phyloP scores from a whole-genome alignment of 2,888 invertebrate genomes.

The Drosophila meridionalis region DNA sequence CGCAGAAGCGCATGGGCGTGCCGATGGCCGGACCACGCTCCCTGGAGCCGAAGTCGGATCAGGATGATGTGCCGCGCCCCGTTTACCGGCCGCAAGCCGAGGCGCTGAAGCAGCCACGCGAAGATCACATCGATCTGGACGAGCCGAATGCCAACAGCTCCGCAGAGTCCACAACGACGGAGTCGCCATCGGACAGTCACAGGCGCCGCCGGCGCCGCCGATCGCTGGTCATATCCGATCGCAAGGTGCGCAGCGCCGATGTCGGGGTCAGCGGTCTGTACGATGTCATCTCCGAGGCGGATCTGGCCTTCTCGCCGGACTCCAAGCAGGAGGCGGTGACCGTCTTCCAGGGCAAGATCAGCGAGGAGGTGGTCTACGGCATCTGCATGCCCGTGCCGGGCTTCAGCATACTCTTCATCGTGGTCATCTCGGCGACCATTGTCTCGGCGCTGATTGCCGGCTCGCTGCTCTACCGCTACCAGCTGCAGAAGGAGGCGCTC shows the following conservation, averaged over 20 bases:
- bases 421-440: constrained; percentile 94
- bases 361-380: constrained; percentile 95
- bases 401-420: constrained; percentile 94
- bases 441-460: constrained; percentile 95
- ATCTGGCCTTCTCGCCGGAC: constrained; percentile 95
- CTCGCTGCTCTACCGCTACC: constrained; percentile 91
- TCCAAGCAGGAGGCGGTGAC: constrained; percentile 92
- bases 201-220: constrained; percentile 88
- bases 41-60: constrained; percentile 81
- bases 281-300: constrained; percentile 96
- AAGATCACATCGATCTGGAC: constrained; percentile 78
- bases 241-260: constrained; percentile 92
- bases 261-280: constrained; percentile 96
- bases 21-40: constrained; percentile 87
- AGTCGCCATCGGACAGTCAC: constrained; percentile 20
- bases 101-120: constrained; percentile 61
- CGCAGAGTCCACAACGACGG: constrained; percentile 19
- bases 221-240: constrained; percentile 88
- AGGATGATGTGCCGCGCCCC: constrained; percentile 79
- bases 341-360: constrained; percentile 94
- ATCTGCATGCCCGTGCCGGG: constrained; percentile 96
- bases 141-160: constrained; percentile 36
- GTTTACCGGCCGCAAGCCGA: constrained; percentile 81
- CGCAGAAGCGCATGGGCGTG: constrained; percentile 86
- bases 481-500: constrained; percentile 90